Evolutionary conservation across 2,888 invertebrate genomes (phyloP), one percentile per base, ranked within the genome.

Genomic region (Phrixothrix hirtus): DNA sequence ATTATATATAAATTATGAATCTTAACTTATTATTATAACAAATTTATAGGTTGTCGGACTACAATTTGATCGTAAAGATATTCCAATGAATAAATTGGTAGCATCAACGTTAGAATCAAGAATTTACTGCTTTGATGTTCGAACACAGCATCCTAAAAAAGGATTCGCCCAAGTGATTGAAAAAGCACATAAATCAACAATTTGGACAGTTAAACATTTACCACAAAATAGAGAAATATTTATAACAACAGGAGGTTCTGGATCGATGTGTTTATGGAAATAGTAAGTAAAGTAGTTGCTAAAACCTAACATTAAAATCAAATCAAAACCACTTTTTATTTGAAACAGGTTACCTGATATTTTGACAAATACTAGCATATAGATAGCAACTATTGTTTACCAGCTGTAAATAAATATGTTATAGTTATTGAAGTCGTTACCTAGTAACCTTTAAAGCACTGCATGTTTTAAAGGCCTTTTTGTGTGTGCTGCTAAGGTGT

Each of bases 191-290:
- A 68, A 72, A 9, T 90, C 95, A 0, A 97, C 96, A 0, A 84
- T 97, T 16, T 97, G 96, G 97, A 78, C 85, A 15, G 88, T 84
- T 0, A 84, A 85, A 27, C 96, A 97, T 78, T 75, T 95, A 37
- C 97, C 97, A 0, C 96, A 96, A 75, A 95, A 97, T 73, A 80
- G 96, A 41, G 96, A 97, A 70, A 76, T 97, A 12, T 97, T 96
- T 70, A 81, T 90, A 67, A 94, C 95, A 0, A 87, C 89, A 52
- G 93, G 95, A 1, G 97, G 97, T 0, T 85, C 85, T 60, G 97
- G 97, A 4, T 87, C 92, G n/a, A 74, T 95, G 11, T 85, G 88
- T 57, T 78, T 97, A n/a, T 97, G 96, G 96, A 92, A 95, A 80
- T 96, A 97, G 89, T 93, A 81, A 84, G 84, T 79, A 59, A 43